Base-by-base conservation (phyloP, 2,888 invertebrate species). In the Mayetiola destructor region DNA sequence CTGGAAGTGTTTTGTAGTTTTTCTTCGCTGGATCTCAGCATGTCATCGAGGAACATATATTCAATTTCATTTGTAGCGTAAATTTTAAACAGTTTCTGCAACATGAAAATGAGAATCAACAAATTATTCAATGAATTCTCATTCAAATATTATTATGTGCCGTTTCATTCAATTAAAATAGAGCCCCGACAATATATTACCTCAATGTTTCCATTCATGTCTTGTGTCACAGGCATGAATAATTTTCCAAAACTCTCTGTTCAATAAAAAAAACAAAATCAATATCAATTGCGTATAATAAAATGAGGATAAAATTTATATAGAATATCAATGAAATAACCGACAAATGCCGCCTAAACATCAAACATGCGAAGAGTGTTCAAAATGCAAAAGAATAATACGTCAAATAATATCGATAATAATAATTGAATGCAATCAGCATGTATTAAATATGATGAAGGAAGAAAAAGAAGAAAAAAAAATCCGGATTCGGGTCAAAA, bases 181-280 rank as follows among this genome's bases (percentile, higher is more conserved):
- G n/a, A n/a, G n/a, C n/a, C n/a, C n/a, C n/a, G n/a, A n/a, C n/a
- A n/a, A n/a, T n/a, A n/a, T n/a, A 64, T 77, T 73, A 85, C 87
- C 68, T 80, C 77, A 62, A 88, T 80, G 70, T 88, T 88, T 64
- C 82, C 82, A 71, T 80, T 79, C 79, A 88, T 84, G 66, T 88
- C 88, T 69, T 78, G 78, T 64, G 80, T 82, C 39, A 88, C 81
- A 27, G 86, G 84, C 52, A 80, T 75, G 69, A 87, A 86, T 16
- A 81, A 72, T 69, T 80, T 82, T 56, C 88, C 88, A 66, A 88
- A 80, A 62, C 78, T 77, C 65, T 85, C 87, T 85, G 75, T 61
- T 77, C 77, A 48, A 2, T 2, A 27, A n/a, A 27, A 3, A 40
- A 40, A 40, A 40, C 2, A 40, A 20, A 4, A 12, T 9, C n/a